Percentiles rank a stretch among this genome's conserved stretches.
These are phyloP conservation scores for Tyrannus savana DNA, from an alignment of 2,113 vertebrate genomes.

Conservation along the genomic window DNA sequence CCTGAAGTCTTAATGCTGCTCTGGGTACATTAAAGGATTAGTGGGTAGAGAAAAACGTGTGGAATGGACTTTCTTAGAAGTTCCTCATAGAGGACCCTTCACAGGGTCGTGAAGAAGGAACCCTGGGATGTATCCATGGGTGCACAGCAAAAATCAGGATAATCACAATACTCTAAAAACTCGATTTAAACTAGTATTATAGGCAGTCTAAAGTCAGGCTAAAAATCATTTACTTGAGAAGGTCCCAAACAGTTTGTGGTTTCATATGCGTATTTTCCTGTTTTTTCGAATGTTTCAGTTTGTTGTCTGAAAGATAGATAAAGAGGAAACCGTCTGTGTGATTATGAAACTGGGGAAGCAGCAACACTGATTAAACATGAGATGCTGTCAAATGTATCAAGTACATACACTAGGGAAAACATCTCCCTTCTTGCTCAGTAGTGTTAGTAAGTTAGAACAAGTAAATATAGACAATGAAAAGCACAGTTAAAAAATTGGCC, in stretches of 20 bases:
- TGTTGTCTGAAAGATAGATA: background rate
- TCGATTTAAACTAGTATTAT: background rate
- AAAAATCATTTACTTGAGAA: background rate
- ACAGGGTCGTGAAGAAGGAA: background rate
- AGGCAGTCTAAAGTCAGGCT: background rate
- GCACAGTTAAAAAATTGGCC: background rate
- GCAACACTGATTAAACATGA: slow-evolving; percentile 21
- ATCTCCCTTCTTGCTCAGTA: background rate
- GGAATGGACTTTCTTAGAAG: background rate
- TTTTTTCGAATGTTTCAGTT: background rate
- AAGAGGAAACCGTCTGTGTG: background rate
- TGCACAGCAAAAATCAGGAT: background rate
- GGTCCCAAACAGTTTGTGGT: background rate
- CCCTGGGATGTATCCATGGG: background rate
- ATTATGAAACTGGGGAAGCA: slow-evolving; percentile 7
- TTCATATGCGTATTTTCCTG: background rate
- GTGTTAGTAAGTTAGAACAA: background rate
- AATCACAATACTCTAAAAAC: background rate
- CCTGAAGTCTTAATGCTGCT: background rate
- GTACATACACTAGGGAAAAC: background rate
- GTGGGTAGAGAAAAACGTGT: background rate
- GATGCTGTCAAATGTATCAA: slow-evolving; percentile 12
- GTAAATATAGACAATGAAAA: background rate
- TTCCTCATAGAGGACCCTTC: background rate
- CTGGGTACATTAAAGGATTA: background rate